These are phyloP conservation scores for Sphecodes monilicornis DNA, from an alignment of 2,888 invertebrate genomes.

Conservation along the genomic window DNA sequence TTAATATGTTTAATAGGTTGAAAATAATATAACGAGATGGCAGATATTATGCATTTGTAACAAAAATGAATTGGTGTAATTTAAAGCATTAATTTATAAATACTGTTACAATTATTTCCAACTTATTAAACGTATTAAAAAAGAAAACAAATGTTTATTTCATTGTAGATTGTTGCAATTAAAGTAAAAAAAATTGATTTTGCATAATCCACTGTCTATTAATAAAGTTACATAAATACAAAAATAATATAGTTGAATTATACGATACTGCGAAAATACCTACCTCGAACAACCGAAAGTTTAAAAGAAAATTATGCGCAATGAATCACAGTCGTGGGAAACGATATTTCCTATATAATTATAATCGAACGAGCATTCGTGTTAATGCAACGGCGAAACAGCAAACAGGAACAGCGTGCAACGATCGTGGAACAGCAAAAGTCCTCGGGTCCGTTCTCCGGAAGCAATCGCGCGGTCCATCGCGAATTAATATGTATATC, in stretches of 20 bases:
- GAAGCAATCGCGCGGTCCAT: slow-evolving; percentile 35
- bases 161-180: not conserved
- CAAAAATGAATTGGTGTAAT: too few species aligned
- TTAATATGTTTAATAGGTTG: too few species aligned
- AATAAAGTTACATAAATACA: not conserved
- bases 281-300: too few species aligned
- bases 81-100: too few species aligned
- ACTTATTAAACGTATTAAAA: too few species aligned
- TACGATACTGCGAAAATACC: too few species aligned
- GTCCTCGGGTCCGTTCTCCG: slow-evolving; percentile 17
- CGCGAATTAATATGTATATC: slow-evolving; percentile 21
- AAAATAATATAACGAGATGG: too few species aligned
- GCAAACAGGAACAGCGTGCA: slow-evolving; percentile 10
- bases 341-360: not conserved
- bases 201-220: not conserved
- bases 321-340: not conserved
- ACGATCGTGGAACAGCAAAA: slow-evolving; percentile 37
- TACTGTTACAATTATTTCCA: too few species aligned
- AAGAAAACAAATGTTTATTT: not conserved
- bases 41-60: too few species aligned
- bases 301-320: not conserved
- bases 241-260: too few species aligned
- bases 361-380: not conserved
- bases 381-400: not conserved
- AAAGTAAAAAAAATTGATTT: not conserved